These are phyloP conservation scores for Parus major DNA, from an alignment of 2,113 vertebrate species.

Conservation along the genomic window DNA sequence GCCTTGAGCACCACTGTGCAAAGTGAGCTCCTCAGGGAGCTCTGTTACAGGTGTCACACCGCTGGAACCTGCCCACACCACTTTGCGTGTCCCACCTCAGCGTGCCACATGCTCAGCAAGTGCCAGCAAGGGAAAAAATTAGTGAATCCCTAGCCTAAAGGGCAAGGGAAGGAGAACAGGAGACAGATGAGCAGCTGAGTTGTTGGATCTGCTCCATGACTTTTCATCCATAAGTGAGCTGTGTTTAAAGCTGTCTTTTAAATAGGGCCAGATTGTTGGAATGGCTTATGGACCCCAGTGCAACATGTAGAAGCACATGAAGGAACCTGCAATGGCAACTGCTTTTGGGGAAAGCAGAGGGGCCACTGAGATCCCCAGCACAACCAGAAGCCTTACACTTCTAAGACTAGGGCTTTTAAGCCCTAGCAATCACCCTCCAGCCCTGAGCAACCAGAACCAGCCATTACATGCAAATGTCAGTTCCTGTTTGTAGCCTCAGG, in stretches of 20 bases:
- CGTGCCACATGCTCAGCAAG: accelerated
- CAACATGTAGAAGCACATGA: not conserved
- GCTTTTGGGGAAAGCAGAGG: not conserved
- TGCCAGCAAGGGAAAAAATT: not conserved
- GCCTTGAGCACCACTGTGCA: not conserved
- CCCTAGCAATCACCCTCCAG: not conserved
- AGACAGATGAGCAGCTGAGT: not conserved
- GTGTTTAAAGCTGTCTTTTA: not conserved
- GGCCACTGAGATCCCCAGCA: not conserved
- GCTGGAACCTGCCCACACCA: not conserved
- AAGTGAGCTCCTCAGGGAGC: not conserved
- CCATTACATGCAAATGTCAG: not conserved
- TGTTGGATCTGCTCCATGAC: not conserved
- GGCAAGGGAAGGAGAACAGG: not conserved
- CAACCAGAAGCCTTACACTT: accelerated
- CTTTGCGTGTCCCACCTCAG: not conserved
- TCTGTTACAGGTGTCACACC: not conserved
- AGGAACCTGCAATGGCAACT: not conserved
- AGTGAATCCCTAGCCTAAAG: not conserved
- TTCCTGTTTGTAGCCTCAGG: not conserved
- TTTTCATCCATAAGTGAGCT: not conserved
- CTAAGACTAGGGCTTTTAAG: not conserved
- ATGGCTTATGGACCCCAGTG: not conserved
- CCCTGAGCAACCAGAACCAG: not conserved
- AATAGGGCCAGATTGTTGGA: not conserved